These are phyloP conservation scores for Siderastrea radians DNA, from an alignment of 92 coral and sea anemone species.

Conservation along the genomic window DNA sequence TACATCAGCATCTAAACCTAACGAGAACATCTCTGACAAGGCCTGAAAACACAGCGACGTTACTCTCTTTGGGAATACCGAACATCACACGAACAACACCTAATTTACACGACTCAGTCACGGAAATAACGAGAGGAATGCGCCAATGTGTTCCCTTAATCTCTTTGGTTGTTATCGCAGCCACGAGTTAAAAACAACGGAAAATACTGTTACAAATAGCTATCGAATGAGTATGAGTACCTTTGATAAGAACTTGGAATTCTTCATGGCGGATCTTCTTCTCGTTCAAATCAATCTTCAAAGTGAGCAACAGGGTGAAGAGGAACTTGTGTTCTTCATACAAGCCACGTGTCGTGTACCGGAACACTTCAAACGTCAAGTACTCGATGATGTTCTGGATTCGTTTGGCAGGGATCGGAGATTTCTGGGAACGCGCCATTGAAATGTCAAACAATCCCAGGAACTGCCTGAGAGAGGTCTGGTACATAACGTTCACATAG, in stretches of 20 bases:
- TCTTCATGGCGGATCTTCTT: slow-evolving; percentile 93
- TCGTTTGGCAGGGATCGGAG: slow-evolving; percentile 98
- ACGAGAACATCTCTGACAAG: too few species aligned
- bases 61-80: too few species aligned
- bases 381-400: slow-evolving; percentile 96
- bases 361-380: slow-evolving; percentile 96
- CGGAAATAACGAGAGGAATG: too few species aligned
- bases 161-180: too few species aligned
- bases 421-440: slow-evolving; percentile 97
- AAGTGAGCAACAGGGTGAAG: slow-evolving; percentile 90
- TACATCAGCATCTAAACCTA: too few species aligned
- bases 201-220: not conserved
- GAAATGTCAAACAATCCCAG: slow-evolving; percentile 95
- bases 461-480: slow-evolving; percentile 98
- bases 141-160: too few species aligned
- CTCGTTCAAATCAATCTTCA: slow-evolving; percentile 95
- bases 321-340: slow-evolving; percentile 97
- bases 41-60: too few species aligned
- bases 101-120: too few species aligned
- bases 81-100: too few species aligned
- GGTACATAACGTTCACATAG: slow-evolving; percentile 97
- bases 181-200: not conserved
- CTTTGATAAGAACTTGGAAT: slow-evolving; percentile 97
- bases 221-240: slow-evolving; percentile 22
- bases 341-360: slow-evolving; percentile 98